These are phyloP conservation scores for Proisotoma minuta DNA, from an alignment of 2,888 invertebrate genomes.

Conservation along the genomic window DNA sequence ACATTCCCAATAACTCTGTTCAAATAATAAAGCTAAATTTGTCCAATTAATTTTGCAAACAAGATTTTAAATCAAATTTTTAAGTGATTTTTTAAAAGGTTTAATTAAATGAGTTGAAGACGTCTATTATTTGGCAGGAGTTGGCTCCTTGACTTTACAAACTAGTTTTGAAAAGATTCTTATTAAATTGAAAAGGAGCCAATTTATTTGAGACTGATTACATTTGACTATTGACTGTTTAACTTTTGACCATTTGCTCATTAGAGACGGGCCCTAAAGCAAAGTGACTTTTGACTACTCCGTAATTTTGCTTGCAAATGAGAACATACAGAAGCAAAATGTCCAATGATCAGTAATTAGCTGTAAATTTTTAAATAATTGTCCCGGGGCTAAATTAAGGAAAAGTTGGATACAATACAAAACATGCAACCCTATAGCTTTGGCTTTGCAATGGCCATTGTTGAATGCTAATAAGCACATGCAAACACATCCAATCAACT, in stretches of 20 bases:
- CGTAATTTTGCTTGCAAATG: slow-evolving; percentile 17
- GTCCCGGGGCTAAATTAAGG: slow-evolving; percentile 4
- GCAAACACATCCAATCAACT: no score
- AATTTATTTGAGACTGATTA: no score
- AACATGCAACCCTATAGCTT: slow-evolving; percentile 1
- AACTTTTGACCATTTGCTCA: background rate
- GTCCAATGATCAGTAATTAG: slow-evolving; percentile 19
- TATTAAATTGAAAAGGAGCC: background rate
- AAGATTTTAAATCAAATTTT: no score
- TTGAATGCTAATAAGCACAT: background rate
- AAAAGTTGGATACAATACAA: slow-evolving; percentile 13
- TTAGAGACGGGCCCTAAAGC: background rate
- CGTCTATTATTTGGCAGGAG: slow-evolving; percentile 8
- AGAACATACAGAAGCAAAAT: slow-evolving; percentile 19
- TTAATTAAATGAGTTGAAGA: no score
- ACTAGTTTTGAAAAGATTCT: slow-evolving; percentile 13
- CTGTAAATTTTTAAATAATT: slow-evolving; percentile 13
- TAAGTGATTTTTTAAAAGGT: no score
- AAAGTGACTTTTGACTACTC: slow-evolving; percentile 14
- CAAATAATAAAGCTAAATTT: no score
- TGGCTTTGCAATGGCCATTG: background rate
- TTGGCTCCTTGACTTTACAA: slow-evolving; percentile 15
- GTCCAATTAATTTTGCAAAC: no score
- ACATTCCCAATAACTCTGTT: no score
- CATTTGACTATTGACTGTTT: no score